Base-by-base conservation (phyloP, 2,797 vertebrate genomes). In the Geotrypetes seraphini region DNA sequence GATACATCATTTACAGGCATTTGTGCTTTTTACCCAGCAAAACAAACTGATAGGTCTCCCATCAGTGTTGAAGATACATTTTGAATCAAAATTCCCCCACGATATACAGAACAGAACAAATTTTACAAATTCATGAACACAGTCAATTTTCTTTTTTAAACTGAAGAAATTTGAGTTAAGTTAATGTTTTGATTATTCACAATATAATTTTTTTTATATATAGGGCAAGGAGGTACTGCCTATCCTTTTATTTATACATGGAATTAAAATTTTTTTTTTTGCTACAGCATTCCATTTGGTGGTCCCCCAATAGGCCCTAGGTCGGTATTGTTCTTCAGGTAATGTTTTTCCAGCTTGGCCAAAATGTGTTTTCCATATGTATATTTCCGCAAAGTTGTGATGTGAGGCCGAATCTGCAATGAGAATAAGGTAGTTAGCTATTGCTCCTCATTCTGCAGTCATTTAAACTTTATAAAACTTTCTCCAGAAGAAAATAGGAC, bases 281-380 rank as follows among this genome's bases (percentile, higher is more conserved):
- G 25, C 71, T 81, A 97, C 65, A 98, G 86, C 75, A 98, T 89
- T 55, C 94, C 94, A 7, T 97, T 98, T 5, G 94, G 72, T 39
- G 94, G 92, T 45, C 90, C 94, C 5, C 92, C 92, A 25, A 98
- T 91, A 36, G 94, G 91, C 38, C 92, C 93, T 46, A 98, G 80
- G 47, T 98, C 94, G 29, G 91, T 75, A 19, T 83, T 92, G 22
- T 91, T 96, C 76, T 96, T 97, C 91, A 98, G 88, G 84, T 96
- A 98, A 62, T 96, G 98, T 68, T 98, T 98, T 50, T 98, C 94
- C 73, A 98, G 45, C 79, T 98, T 98, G 60, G 94, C 94, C 79
- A 98, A 69, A 60, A 98, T 97, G 80, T 98, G 94, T 72, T 98
- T 98, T 39, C 94, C 94, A 0, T 97, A 98, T 9, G 94, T 98